Conservation (phyloP, 2,797 vertebrate genomes). For the Gymnoscopelus microlampas region DNA sequence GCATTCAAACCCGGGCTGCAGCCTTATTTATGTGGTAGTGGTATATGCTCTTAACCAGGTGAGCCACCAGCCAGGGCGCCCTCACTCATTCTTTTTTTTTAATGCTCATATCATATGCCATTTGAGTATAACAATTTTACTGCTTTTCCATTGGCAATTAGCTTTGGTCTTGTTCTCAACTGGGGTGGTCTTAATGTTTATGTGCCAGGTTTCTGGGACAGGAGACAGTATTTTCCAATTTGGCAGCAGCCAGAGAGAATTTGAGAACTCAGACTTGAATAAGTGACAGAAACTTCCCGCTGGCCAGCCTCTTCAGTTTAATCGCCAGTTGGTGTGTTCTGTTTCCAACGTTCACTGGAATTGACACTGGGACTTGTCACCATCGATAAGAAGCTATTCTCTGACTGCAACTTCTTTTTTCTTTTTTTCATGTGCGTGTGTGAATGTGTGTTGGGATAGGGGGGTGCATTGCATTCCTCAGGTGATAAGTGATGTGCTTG, state of each 20-base stretch:
- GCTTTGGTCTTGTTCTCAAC: constrained; percentile 8
- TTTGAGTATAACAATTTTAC: too few species aligned
- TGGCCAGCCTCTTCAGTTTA: constrained; percentile 25
- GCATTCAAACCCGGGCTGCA: too few species aligned
- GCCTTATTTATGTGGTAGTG: too few species aligned
- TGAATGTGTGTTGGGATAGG: constrained; percentile 3
- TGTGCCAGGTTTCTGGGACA: constrained; percentile 23
- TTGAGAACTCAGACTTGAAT: constrained; percentile 28
- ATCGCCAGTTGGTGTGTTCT: neutral
- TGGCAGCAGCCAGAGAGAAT: constrained; percentile 17
- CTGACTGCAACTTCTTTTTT: neutral
- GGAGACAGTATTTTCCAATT: constrained; percentile 10
- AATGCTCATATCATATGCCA: too few species aligned
- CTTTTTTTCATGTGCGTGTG: neutral
- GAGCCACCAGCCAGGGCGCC: too few species aligned
- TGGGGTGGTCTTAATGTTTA: constrained; percentile 27
- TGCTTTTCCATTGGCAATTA: too few species aligned
- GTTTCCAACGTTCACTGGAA: constrained; percentile 19
- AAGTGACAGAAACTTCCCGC: constrained; percentile 36
- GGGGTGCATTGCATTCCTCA: constrained; percentile 6
- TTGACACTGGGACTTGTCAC: constrained; percentile 15
- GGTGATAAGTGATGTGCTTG: constrained; percentile 1
- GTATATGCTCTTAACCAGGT: too few species aligned
- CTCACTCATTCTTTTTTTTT: too few species aligned
- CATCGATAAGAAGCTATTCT: constrained; percentile 37